Percentiles rank a stretch among this genome's conserved stretches.
phyloP scores from a whole-genome alignment of 2,797 vertebrate genomes.

The Sebastolobus alascanus region DNA sequence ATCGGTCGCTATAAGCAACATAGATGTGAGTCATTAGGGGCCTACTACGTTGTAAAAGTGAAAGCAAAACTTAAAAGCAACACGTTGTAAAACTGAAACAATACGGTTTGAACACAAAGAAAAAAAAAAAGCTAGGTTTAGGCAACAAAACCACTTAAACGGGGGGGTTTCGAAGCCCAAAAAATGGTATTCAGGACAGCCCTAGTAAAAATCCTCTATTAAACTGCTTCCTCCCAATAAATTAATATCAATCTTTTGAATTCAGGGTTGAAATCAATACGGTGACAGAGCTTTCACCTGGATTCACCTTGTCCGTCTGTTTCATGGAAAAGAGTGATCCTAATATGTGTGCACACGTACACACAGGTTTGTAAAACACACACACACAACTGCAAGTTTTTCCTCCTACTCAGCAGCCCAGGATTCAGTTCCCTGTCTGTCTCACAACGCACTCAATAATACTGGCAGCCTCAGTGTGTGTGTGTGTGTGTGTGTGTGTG shows the following conservation, averaged over 20 bases:
- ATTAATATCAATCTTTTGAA: slow-evolving; percentile 12
- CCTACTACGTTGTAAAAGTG: too few species aligned
- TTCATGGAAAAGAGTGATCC: slow-evolving; percentile 33
- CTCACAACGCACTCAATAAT: slow-evolving; percentile 43
- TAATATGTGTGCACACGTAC: slow-evolving; percentile 16
- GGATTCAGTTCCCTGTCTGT: slow-evolving; percentile 65
- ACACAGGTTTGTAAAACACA: slow-evolving; percentile 10
- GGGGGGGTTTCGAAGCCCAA: too few species aligned
- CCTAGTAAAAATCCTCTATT: background rate
- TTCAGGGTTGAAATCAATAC: slow-evolving; percentile 28
- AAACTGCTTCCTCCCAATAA: background rate
- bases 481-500: slow-evolving; percentile 4
- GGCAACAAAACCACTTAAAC: too few species aligned
- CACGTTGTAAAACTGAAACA: too few species aligned
- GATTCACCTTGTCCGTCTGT: slow-evolving; percentile 38
- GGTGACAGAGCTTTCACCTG: slow-evolving; percentile 44
- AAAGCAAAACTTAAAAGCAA: too few species aligned
- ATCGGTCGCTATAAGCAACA: too few species aligned
- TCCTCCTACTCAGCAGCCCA: slow-evolving; percentile 61
- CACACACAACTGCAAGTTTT: slow-evolving; percentile 35
- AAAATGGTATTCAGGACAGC: too few species aligned
- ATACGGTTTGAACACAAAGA: too few species aligned
- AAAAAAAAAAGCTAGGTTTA: too few species aligned
- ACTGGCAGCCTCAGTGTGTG: slow-evolving; percentile 20
- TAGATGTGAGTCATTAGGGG: too few species aligned